Percentiles rank a stretch among this genome's conserved stretches.
Conservation (phyloP, 2,113 vertebrate species). For the Elanus axillaris region DNA sequence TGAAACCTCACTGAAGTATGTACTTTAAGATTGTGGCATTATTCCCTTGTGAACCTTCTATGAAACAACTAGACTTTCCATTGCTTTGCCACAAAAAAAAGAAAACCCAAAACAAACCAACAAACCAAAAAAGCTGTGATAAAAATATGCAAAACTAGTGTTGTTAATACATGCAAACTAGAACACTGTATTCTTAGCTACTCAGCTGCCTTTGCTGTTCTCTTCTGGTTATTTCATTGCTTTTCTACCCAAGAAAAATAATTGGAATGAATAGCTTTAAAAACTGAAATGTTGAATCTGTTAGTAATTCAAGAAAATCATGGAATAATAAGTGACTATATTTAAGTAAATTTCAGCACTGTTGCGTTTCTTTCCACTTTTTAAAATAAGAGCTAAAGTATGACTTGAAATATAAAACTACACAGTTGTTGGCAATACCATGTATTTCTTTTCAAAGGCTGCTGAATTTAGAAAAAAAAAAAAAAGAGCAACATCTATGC, state of each 20-base stretch:
- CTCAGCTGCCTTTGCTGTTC: neutral
- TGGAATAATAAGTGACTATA: neutral
- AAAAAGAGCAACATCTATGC: neutral
- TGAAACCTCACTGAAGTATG: slow-evolving; percentile 61
- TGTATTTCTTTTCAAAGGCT: neutral
- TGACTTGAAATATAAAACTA: neutral
- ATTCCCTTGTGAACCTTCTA: neutral
- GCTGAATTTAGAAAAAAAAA: neutral
- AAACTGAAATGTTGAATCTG: neutral
- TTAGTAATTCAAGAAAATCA: neutral
- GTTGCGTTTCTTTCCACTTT: neutral
- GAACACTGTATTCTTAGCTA: neutral
- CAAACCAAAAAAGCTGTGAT: neutral
- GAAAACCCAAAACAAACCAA: neutral
- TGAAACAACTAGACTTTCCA: neutral
- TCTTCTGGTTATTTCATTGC: neutral
- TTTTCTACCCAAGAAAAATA: neutral
- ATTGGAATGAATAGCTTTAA: neutral
- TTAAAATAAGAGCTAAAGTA: neutral
- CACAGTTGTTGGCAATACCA: neutral
- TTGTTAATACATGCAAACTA: neutral
- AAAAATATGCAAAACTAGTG: neutral
- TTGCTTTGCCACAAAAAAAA: neutral
- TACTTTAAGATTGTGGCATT: neutral
- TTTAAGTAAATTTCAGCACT: neutral